Evolutionary conservation across 1,140 invertebrate species (phyloP), one percentile per base, ranked within the genome.

Genomic region (Ostrea edulis): DNA sequence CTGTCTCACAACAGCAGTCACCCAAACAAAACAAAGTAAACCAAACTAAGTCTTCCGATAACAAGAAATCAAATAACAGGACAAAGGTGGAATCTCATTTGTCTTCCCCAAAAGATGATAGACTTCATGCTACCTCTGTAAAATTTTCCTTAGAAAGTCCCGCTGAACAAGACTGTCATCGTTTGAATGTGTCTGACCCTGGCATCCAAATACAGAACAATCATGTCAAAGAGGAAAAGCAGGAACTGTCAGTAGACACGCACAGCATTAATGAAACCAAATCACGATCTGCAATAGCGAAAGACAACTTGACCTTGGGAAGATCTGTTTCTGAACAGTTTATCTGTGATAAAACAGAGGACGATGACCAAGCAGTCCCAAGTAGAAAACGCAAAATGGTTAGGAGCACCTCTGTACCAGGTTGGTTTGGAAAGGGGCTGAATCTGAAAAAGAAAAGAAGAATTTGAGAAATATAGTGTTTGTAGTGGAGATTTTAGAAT

Each of bases 401-500:
- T 20, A 71, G 88, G 35, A 90, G 86, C 35, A 44, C 88, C 8
- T 92, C 91, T 44, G 90, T 92, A 5, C 91, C 91, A 11, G 91
- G 91, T 5, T 92, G 91, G 91, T 92, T 90, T 88, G 91, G 91
- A 14, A 92, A 92, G 90, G 91, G 91, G 5, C 84, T 92, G 8
- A 92, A 92, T 85, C 68, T 92, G n/a, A 86, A 88, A 25, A 92
- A 90, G 52, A 87, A 86, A 68, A 89, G 88, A 22, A 87, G 86
- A 87, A 89, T 87, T 52, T 89, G 52, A 89, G 25, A 25, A 35
- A 35, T 25, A 17, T 17, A 62, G 55, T n/a, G n/a, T 29, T 25
- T 77, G 25, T 29, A 77, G 25, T 77, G 68, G 12, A 77, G 22
- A 77, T 29, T 20, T 62, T 62, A 44, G 55, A n/a, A 62, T 62